phyloP scores from a whole-genome alignment of 2,797 vertebrate genomes.

The Antennarius maculatus region DNA sequence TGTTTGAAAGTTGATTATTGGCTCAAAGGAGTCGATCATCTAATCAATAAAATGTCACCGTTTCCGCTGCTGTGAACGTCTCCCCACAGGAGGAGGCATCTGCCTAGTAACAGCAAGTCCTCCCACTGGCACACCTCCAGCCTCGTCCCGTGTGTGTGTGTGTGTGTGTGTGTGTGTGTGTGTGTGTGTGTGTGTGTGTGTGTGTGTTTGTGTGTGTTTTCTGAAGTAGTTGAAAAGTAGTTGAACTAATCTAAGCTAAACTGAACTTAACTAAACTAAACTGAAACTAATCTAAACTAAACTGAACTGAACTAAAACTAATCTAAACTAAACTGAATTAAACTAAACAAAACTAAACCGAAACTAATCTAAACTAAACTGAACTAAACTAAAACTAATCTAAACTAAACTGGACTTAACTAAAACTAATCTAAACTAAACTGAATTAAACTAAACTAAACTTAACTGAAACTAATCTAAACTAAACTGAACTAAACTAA shows the following conservation, averaged over 20 bases:
- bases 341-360: too few relatives aligned
- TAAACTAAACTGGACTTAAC: too few relatives aligned
- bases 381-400: too few relatives aligned
- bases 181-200: conserved; percentile 42
- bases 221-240: conserved; percentile 6
- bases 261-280: conserved; percentile 18
- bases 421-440: too few relatives aligned
- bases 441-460: too few relatives aligned
- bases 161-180: conserved; percentile 17
- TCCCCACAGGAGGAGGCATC: conserved; percentile 80
- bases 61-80: conserved; percentile 58
- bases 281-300: too few relatives aligned
- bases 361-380: too few relatives aligned
- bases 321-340: too few relatives aligned
- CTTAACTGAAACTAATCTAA: too few relatives aligned
- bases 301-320: too few relatives aligned
- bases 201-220: conserved; percentile 38
- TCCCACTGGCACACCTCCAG: conserved; percentile 87
- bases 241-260: too few relatives aligned
- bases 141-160: conserved; percentile 77
- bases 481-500: too few relatives aligned
- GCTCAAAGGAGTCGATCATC: conserved; percentile 27
- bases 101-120: conserved; percentile 92
- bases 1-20: background rate
- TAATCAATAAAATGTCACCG: conserved; percentile 51